Evolutionary conservation across 2,113 vertebrate genomes (phyloP).

Genomic region (Tachycineta bicolor): DNA sequence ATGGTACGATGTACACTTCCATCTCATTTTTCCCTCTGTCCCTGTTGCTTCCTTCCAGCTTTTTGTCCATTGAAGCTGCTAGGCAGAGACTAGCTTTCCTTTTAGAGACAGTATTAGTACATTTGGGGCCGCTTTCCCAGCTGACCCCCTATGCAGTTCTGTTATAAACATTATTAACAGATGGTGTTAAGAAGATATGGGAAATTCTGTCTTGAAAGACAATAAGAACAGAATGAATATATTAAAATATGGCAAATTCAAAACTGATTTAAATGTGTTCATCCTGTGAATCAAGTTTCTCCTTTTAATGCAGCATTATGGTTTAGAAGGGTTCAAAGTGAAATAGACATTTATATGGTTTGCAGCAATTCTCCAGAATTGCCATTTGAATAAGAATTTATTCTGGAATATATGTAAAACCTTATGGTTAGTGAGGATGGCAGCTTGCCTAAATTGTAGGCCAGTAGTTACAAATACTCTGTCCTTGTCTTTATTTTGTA

Average conservation of each 20-base stretch:
- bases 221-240: background rate
- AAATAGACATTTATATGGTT: background rate
- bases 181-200: background rate
- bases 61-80: background rate
- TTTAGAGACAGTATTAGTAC: background rate
- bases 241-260: background rate
- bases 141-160: background rate
- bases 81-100: background rate
- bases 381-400: background rate
- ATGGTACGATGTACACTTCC: background rate
- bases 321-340: background rate
- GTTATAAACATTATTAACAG: background rate
- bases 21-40: background rate
- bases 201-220: background rate
- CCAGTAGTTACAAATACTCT: background rate
- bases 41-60: background rate
- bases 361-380: background rate
- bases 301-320: background rate
- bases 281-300: background rate
- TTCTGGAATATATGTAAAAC: background rate
- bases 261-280: background rate
- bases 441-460: background rate
- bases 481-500: background rate
- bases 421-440: background rate
- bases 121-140: background rate